Conservation (phyloP, 2,888 invertebrate species). For the Ochropleura plecta region DNA sequence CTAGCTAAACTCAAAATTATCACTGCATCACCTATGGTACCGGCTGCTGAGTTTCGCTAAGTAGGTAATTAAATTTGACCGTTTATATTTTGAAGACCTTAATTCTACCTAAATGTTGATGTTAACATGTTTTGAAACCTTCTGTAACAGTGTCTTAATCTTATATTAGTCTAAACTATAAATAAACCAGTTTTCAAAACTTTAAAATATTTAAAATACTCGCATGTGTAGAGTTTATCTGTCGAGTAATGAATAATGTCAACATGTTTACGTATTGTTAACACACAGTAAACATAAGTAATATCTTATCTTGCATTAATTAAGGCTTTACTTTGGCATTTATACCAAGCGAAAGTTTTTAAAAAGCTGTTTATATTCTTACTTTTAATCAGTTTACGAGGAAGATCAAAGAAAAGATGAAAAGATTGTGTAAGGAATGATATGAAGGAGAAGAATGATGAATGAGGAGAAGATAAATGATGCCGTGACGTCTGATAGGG, state of each 20-base stretch:
- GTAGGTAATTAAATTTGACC: background rate
- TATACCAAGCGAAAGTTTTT: background rate
- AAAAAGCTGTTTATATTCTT: background rate
- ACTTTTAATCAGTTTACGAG: conserved; percentile 10
- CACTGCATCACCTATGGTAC: background rate
- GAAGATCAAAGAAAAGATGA: no score
- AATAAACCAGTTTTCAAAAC: background rate
- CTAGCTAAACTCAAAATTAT: background rate
- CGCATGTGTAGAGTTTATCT: conserved; percentile 18
- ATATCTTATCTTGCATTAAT: conserved; percentile 46
- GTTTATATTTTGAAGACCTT: background rate
- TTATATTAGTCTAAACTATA: background rate
- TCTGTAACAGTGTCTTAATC: background rate
- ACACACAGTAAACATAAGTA: conserved; percentile 39
- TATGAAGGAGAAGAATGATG: no score
- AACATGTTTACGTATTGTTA: conserved; percentile 40
- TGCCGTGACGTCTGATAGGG: no score
- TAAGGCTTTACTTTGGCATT: conserved; percentile 13
- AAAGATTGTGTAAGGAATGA: no score
- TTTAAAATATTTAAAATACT: conserved; percentile 6
- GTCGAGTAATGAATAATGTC: conserved; percentile 38
- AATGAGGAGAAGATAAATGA: no score
- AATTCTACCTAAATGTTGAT: background rate
- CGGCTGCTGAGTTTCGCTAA: background rate
- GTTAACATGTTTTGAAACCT: background rate